Percentiles rank a stretch among this genome's conserved stretches.
Evolutionary conservation across 1,140 invertebrate species (phyloP).

Genomic region (Pogonognathellus flavescens): DNA sequence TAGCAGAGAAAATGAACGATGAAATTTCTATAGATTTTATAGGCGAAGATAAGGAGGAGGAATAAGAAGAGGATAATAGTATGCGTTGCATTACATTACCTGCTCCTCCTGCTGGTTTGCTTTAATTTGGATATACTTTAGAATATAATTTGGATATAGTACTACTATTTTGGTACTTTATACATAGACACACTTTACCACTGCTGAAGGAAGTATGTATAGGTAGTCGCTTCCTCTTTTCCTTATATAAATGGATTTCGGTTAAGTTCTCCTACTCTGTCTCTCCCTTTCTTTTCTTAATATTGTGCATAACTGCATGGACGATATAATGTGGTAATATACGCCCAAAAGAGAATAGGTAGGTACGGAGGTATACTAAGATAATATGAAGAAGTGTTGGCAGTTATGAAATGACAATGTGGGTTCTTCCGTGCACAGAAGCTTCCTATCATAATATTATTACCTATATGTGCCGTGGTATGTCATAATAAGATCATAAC

Average conservation of each 20-base stretch:
- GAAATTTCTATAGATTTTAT: conserved; percentile 21
- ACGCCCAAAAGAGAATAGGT: too few relatives aligned
- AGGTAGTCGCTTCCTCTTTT: not conserved
- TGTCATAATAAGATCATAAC: too few relatives aligned
- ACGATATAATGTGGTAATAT: too few relatives aligned
- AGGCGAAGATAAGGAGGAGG: not conserved
- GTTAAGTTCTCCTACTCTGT: too few relatives aligned
- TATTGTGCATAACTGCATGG: too few relatives aligned
- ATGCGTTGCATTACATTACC: conserved; percentile 3
- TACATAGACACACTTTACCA: too few relatives aligned
- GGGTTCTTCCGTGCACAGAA: conserved; percentile 2
- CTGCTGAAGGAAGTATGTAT: not conserved
- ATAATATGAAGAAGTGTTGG: conserved; percentile 4
- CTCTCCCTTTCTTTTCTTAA: too few relatives aligned
- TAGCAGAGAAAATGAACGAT: too few relatives aligned
- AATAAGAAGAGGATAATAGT: not conserved
- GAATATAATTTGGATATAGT: too few relatives aligned
- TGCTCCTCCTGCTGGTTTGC: conserved; percentile 22
- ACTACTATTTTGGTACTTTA: too few relatives aligned
- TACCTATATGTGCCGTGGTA: not conserved
- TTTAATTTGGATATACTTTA: conserved; percentile 31
- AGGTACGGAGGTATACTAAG: too few relatives aligned
- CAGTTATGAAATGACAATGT: conserved; percentile 44
- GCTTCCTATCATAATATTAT: conserved; percentile 13
- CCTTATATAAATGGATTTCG: not conserved